Base-by-base conservation (phyloP, 2,888 invertebrate genomes). In the Incurvaria masculella region DNA sequence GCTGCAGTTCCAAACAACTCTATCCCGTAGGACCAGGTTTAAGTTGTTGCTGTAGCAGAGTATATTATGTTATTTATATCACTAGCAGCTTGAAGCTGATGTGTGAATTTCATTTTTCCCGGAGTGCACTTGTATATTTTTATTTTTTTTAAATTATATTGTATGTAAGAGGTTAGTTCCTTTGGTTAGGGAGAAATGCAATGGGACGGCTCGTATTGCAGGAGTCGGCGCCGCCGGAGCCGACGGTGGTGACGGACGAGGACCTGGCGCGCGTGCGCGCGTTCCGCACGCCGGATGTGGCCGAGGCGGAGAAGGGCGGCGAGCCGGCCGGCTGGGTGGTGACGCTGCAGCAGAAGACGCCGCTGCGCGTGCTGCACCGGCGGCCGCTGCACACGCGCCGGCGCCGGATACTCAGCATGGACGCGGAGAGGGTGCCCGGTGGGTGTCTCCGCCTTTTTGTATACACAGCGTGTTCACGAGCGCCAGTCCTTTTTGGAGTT, bases 281-380 rank as follows among this genome's bases (percentile, higher is more conserved):
- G 44, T 62, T 58, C 57, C 57, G 61, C 14, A 68, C n/a, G n/a
- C n/a, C n/a, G n/a, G n/a, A n/a, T n/a, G n/a, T n/a, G n/a, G n/a
- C n/a, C n/a, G n/a, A 67, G 57, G 63, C 60, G 2, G 43, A 55
- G 1, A 21, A 46, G 1, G 54, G 21, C 1, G 53, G 56, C 33
- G 53, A 89, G 19, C 71, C 72, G 46, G 49, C 50, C 14, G 27
- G 20, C 2, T 60, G 58, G n/a, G 55, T 58, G 40, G 53, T 94
- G 14, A 70, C 71, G 46, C 73, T 95, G 21, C 60, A 81, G 38
- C 97, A 97, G 69, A 87, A 86, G 64, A 97, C 97, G 1, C 97
- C 97, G 0, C 76, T 97, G 38, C 72, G 97, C 51, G 97, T 97
- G 4, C 73, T 97, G 46, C 97, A 97, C 68, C 73, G 93, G 46